Evolutionary conservation across 2,797 vertebrate species (phyloP).

Genomic region (Syncerus caffer): DNA sequence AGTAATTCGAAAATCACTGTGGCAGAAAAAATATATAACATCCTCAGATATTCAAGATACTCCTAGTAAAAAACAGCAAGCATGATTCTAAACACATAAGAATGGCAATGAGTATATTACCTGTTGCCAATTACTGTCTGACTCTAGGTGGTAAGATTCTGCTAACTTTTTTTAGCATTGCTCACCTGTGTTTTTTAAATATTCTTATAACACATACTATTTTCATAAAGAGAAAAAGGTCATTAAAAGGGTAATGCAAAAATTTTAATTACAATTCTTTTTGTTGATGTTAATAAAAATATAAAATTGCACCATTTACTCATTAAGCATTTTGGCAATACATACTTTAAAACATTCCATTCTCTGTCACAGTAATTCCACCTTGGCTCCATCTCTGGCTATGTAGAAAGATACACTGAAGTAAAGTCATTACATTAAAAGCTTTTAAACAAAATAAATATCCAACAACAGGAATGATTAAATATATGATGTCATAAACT

Average conservation of each 20-base stretch:
- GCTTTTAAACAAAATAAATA: slow-evolving; percentile 13
- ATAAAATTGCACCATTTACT: background rate
- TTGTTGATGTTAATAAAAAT: background rate
- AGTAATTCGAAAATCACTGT: background rate
- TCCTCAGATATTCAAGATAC: background rate
- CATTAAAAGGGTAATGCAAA: background rate
- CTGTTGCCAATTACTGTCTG: background rate
- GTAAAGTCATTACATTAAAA: background rate
- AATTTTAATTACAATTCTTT: background rate
- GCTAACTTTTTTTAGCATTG: background rate
- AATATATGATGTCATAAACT: background rate
- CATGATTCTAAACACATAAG: background rate
- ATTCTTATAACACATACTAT: background rate
- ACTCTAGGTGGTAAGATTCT: background rate
- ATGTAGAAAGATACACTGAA: background rate
- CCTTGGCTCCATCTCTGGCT: background rate
- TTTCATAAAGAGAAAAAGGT: background rate
- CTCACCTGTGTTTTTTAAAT: background rate
- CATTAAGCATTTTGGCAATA: background rate
- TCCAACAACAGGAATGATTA: background rate
- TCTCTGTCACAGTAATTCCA: background rate
- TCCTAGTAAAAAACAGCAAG: background rate
- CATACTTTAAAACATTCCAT: background rate
- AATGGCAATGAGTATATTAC: background rate
- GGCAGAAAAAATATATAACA: background rate